A percentile compares a stretch with the other conserved stretches of the same genome.
phyloP scores from a whole-genome alignment of 2,113 vertebrate genomes.

The Zeus faber region DNA sequence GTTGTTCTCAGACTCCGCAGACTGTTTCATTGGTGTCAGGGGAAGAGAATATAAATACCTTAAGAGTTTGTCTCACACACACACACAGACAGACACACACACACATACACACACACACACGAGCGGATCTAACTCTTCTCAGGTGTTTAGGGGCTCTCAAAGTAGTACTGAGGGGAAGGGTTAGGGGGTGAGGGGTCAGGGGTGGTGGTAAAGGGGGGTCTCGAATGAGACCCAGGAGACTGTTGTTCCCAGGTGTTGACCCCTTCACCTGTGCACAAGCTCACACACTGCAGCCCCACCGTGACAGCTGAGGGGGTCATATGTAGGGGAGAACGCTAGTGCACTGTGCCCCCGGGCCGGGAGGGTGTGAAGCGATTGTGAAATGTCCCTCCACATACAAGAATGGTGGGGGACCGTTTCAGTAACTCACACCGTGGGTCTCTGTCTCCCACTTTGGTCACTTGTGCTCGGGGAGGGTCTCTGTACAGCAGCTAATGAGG shows the following conservation, averaged over 20 bases:
- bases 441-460: conserved; percentile 85
- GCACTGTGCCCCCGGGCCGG: background rate
- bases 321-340: no score
- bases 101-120: conserved; percentile 4
- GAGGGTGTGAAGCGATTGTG: no score
- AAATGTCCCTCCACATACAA: no score
- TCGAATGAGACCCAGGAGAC: conserved; percentile 49
- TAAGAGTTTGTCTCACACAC: no score
- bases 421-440: conserved; percentile 93
- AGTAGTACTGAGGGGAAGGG: conserved; percentile 46
- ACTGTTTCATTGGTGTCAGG: no score
- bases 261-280: conserved; percentile 54
- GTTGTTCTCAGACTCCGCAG: no score
- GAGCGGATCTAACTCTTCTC: conserved; percentile 51
- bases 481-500: conserved; percentile 74
- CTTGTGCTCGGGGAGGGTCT: conserved; percentile 77
- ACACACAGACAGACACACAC: conserved; percentile 16
- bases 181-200: conserved; percentile 48
- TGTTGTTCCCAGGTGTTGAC: conserved; percentile 35
- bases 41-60: no score
- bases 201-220: conserved; percentile 41
- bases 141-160: conserved; percentile 48
- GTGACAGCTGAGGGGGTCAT: conserved; percentile 44
- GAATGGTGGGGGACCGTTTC: conserved; percentile 30
- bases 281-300: conserved; percentile 39